Evolutionary conservation across 2,113 vertebrate species (phyloP), one percentile per base, ranked within the genome.

Genomic region (Vanacampus margaritifer): DNA sequence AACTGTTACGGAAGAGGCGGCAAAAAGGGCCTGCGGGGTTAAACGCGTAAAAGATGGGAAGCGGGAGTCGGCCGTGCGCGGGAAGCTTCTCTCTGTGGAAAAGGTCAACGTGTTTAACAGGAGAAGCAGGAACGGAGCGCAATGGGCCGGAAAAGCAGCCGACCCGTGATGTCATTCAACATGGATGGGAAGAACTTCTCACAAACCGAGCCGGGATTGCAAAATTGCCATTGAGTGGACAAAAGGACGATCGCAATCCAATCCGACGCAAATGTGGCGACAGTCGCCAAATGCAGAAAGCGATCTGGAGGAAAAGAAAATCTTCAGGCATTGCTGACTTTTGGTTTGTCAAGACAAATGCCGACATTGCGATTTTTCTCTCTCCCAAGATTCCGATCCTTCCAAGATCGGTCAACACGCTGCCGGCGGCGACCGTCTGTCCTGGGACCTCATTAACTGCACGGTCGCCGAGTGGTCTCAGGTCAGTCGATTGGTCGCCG

Each of bases 401-500:
- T 50, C 48, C 48, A n/a, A 23, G 48, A 50, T n/a, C 7, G 48
- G 48, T 50, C 48, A 50, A 50, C 21, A 50, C 9, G 6, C 2
- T 50, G 48, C 48, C 21, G 10, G 48, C n/a, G 8, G 48, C 21
- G 48, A 50, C 2, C 26, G 0, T 28, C 74, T 50, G 66, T 50
- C 85, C 64, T 62, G 85, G 79, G 82, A 83, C 74, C 85, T 87
- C 80, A 87, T 87, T 87, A 87, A 72, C 70, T 74, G 53, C 64
- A 58, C 67, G 58, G 50, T 26, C 11, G 64, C 45, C 50, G 65
- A 5, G 24, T 71, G 76, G 84, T 77, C 75, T 74, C 65, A 32
- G 51, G 48, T n/a, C 21, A 10, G 21, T 50, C 48, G 48, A 50
- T 50, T 8, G 48, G 48, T 23, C 8, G 8, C 48, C 2, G 21